Evolutionary conservation across 1,140 invertebrate species (phyloP), one percentile per base, ranked within the genome.

Genomic region (Heliconius nattereri): DNA sequence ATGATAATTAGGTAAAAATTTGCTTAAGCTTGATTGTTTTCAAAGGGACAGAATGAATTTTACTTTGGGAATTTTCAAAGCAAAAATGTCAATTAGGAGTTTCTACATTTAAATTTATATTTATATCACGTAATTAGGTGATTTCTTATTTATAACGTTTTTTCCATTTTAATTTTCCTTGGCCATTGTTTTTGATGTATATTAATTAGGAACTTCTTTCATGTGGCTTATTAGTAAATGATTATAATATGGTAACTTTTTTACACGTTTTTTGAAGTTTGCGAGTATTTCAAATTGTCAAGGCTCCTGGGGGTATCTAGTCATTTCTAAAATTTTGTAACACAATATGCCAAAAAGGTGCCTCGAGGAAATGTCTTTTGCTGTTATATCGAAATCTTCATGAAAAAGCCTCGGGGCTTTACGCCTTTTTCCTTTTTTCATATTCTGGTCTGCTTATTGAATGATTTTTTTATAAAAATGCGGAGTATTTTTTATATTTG

Each of bases 1-100:
- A 80, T 75, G 85, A 87, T 88, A 92, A 90, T 91, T 92, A 91
- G 85, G 85, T 82, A 77, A 78, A 87, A 88, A 91, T 92, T 91
- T 91, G 90, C 90, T 84, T 86, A 84, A 87, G 84, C 83, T 87
- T 85, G 89, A 90, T 89, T 90, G 86, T 89, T 80, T 80, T 82
- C 71, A 74, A 80, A 81, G 85, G 87, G 20, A 57, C 54, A 57
- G 54, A 57, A 79, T 83, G 84, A 89, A 88, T 88, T 90, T 45
- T 85, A 70, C 45, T 81, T 75, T 37, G 60, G 82, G 83, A 83
- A 81, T 66, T 66, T 66, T 66, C 81, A 82, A 79, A 81, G 85
- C 81, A 88, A 88, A 90, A 89, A 88, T 86, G 85, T 88, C 89
- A 88, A 89, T 90, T 90, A 87, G 70, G 85, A 83, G 77, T 71